A percentile compares a stretch with the other conserved stretches of the same genome.
phyloP scores from a whole-genome alignment of 2,888 invertebrate species.

The Papilio elwesi region DNA sequence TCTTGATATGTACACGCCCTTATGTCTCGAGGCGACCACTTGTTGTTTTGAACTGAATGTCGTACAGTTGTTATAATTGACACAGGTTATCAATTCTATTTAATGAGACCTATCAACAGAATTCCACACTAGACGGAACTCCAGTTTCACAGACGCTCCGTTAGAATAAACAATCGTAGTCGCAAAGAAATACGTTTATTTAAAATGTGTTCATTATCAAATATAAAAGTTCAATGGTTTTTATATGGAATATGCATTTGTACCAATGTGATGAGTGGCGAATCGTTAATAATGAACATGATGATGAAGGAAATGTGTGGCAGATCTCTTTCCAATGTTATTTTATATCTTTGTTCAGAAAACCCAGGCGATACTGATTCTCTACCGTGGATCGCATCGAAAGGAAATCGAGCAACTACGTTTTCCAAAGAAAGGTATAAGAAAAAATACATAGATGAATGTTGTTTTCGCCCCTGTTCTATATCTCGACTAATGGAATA shows the following conservation, averaged over 20 bases:
- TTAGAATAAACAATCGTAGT: constrained; percentile 53
- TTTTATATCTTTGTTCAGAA: constrained; percentile 65
- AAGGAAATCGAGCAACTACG: constrained; percentile 55
- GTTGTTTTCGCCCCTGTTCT: constrained; percentile 66
- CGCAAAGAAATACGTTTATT: constrained; percentile 36
- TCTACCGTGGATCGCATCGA: constrained; percentile 53
- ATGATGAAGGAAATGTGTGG: constrained; percentile 62
- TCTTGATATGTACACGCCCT: constrained; percentile 43
- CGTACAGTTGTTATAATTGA: constrained; percentile 72
- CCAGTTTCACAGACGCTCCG: constrained; percentile 61
- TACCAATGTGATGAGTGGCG: constrained; percentile 53
- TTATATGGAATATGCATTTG: constrained; percentile 58
- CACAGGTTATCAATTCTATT: constrained; percentile 80
- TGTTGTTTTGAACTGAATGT: constrained; percentile 80
- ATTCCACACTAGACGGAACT: constrained; percentile 69
- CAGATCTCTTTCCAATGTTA: constrained; percentile 56
- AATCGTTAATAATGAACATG: constrained; percentile 59
- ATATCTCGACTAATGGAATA: constrained; percentile 69
- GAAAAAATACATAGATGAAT: constrained; percentile 66
- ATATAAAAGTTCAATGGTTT: constrained; percentile 54
- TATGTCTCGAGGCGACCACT: constrained; percentile 54
- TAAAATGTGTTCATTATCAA: constrained; percentile 60
- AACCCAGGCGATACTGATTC: constrained; percentile 55
- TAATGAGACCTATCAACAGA: constrained; percentile 65
- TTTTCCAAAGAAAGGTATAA: constrained; percentile 57